Conservation (phyloP, 1,140 invertebrate genomes). For the Lepidostoma basale region DNA sequence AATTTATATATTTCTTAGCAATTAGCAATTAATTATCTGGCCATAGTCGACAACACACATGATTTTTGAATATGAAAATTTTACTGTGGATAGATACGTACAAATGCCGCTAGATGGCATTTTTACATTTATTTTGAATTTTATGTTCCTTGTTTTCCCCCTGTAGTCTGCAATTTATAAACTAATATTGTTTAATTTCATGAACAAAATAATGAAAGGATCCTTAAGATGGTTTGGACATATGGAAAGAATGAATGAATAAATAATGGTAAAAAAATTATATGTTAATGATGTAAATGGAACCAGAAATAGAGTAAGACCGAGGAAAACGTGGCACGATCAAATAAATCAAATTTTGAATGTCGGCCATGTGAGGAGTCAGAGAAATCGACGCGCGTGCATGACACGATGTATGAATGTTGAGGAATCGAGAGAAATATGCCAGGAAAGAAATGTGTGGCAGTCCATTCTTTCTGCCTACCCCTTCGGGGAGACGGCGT, state of each 20-base stretch:
- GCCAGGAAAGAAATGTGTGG: not conserved
- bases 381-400: not conserved
- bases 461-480: not conserved
- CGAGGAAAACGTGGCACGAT: not conserved
- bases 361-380: not conserved
- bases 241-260: not conserved
- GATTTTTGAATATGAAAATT: too few relatives aligned
- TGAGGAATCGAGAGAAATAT: not conserved
- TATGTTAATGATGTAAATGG: not conserved
- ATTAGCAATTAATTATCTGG: too few relatives aligned
- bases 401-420: too few relatives aligned
- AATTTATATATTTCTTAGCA: too few relatives aligned
- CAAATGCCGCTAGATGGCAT: too few relatives aligned
- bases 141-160: too few relatives aligned
- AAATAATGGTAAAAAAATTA: not conserved
- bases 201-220: not conserved
- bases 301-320: not conserved
- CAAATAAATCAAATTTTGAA: not conserved
- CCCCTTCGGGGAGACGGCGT: not conserved
- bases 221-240: not conserved
- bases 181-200: too few relatives aligned
- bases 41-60: too few relatives aligned
- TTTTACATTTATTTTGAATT: too few relatives aligned
- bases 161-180: too few relatives aligned
- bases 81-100: too few relatives aligned